phyloP scores from a whole-genome alignment of 2,113 vertebrate species.

The Forbesichthys papilliferus region DNA sequence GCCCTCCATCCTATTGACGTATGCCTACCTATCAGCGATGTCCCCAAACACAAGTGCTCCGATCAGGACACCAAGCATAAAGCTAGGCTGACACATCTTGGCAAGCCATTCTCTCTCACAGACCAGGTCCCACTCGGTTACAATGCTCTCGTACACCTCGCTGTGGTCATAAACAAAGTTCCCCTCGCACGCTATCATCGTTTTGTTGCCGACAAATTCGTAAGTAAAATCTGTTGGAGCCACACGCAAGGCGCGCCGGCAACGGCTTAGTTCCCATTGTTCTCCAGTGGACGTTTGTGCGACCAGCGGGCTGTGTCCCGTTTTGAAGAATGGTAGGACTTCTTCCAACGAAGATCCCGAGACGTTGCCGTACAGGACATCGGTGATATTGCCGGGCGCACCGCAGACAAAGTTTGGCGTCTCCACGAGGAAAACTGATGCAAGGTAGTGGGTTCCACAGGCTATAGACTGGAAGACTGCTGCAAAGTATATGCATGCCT shows the following conservation, averaged over 20 bases:
- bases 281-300: slow-evolving; percentile 79
- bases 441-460: slow-evolving; percentile 92
- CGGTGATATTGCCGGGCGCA: slow-evolving; percentile 80
- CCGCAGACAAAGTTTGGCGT: slow-evolving; percentile 84
- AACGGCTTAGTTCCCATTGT: slow-evolving; percentile 88
- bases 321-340: slow-evolving; percentile 74
- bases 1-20: too few species aligned
- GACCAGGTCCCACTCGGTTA: slow-evolving; percentile 89
- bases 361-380: slow-evolving; percentile 77
- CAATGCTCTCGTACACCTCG: slow-evolving; percentile 83
- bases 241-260: slow-evolving; percentile 76
- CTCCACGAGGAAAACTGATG: slow-evolving; percentile 88
- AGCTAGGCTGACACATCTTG: slow-evolving; percentile 86
- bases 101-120: slow-evolving; percentile 89
- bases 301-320: slow-evolving; percentile 71
- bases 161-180: slow-evolving; percentile 83
- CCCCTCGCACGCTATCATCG: slow-evolving; percentile 72
- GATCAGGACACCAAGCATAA: slow-evolving; percentile 91
- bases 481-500: slow-evolving; percentile 88
- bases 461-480: slow-evolving; percentile 87
- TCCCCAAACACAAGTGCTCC: slow-evolving; percentile 90
- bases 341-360: slow-evolving; percentile 74
- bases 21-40: slow-evolving; percentile 87
- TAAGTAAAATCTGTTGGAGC: slow-evolving; percentile 61
- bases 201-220: slow-evolving; percentile 81